Percentiles rank a stretch among this genome's conserved stretches.
phyloP scores from a whole-genome alignment of 2,888 invertebrate genomes.

The Boloria selene region DNA sequence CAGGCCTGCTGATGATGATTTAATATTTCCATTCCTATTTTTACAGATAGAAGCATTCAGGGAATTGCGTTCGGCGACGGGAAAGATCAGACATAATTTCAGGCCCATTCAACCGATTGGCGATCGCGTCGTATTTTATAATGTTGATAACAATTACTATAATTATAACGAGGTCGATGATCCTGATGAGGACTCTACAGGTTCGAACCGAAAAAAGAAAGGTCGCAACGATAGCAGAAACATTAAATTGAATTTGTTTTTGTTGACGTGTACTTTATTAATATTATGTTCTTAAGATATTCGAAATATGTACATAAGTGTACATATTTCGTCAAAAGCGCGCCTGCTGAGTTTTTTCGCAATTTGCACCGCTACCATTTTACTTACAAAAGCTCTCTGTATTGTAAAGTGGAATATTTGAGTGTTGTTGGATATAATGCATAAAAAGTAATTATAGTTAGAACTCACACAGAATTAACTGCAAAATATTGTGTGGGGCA shows the following conservation, averaged over 20 bases:
- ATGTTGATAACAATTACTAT: conserved; percentile 75
- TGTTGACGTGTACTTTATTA: conserved; percentile 19
- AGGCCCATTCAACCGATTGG: conserved; percentile 91
- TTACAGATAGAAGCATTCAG: conserved; percentile 89
- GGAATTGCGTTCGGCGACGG: conserved; percentile 84
- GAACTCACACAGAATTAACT: too few species aligned
- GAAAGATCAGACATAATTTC: conserved; percentile 89
- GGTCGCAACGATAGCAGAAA: conserved; percentile 46
- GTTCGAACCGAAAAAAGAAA: conserved; percentile 46
- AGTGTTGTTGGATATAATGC: too few species aligned
- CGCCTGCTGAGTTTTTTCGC: too few species aligned
- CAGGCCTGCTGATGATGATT: too few species aligned
- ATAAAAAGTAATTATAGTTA: too few species aligned
- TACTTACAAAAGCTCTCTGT: too few species aligned
- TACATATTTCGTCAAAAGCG: too few species aligned
- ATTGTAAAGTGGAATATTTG: too few species aligned
- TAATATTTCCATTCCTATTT: background rate
- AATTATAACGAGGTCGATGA: conserved; percentile 72
- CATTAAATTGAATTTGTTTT: conserved; percentile 24
- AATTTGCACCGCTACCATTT: too few species aligned
- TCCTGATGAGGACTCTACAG: conserved; percentile 51
- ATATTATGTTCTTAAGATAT: conserved; percentile 2
- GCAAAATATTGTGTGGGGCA: too few species aligned
- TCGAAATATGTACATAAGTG: too few species aligned
- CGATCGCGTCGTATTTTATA: conserved; percentile 85